Evolutionary conservation across 1,140 invertebrate genomes (phyloP).

Genomic region (Bradysia coprophila): DNA sequence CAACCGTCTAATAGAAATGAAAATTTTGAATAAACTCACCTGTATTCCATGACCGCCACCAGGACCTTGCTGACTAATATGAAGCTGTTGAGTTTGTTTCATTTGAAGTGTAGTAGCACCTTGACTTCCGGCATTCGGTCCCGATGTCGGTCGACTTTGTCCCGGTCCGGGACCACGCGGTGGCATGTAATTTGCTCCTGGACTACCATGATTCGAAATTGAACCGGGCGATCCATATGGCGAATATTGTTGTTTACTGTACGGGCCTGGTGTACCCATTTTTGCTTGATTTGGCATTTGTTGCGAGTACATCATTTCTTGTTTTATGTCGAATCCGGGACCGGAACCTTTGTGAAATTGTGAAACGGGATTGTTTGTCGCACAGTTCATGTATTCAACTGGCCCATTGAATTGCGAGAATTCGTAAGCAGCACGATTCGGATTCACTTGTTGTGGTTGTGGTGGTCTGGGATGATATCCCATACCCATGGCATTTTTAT

Average conservation of each 20-base stretch:
- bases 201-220: conserved; percentile 4
- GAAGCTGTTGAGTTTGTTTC: conserved; percentile 69
- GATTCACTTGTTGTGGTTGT: conserved; percentile 11
- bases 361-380: too few species aligned
- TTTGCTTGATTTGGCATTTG: background rate
- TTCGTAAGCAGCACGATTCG: conserved; percentile 13
- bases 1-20: too few species aligned
- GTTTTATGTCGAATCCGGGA: conserved; percentile 19
- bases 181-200: background rate
- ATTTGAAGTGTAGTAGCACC: conserved; percentile 45
- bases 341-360: conserved; percentile 12
- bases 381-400: conserved; percentile 1
- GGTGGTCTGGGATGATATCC: conserved; percentile 25
- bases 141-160: background rate
- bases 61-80: conserved; percentile 51
- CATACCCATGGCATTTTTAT: conserved; percentile 45
- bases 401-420: conserved; percentile 11
- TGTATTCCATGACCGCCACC: conserved; percentile 50
- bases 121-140: conserved; percentile 1
- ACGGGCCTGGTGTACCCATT: background rate
- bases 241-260: conserved; percentile 39
- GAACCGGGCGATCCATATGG: conserved; percentile 36
- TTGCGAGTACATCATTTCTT: conserved; percentile 20
- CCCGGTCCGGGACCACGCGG: background rate
- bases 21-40: conserved; percentile 34